A percentile compares a stretch with the other conserved stretches of the same genome.
phyloP scores from a whole-genome alignment of 2,888 invertebrate species.

The Neoascia interrupta region DNA sequence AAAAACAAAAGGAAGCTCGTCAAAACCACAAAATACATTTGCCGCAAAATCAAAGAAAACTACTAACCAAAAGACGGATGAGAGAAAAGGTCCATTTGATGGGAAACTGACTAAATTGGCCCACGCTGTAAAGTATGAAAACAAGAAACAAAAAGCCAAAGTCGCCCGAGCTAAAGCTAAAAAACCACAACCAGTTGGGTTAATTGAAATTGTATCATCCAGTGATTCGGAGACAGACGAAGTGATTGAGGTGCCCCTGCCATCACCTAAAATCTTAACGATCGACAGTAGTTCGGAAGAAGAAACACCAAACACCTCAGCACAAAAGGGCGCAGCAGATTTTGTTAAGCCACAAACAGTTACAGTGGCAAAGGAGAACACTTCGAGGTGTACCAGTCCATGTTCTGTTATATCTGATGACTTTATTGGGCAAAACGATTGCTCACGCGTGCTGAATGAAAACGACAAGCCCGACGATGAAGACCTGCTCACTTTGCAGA shows the following conservation, averaged over 20 bases:
- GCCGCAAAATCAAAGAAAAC: constrained; percentile 23
- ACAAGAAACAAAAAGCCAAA: constrained; percentile 75
- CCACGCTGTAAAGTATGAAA: constrained; percentile 72
- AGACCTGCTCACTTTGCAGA: constrained; percentile 74
- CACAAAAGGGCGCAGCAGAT: background rate
- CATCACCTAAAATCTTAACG: constrained; percentile 74
- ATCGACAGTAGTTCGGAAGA: constrained; percentile 76
- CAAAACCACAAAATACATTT: constrained; percentile 7
- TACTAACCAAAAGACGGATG: too few species aligned
- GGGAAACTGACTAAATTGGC: constrained; percentile 74
- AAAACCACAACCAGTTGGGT: constrained; percentile 22
- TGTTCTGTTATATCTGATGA: constrained; percentile 78
- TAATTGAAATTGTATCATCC: constrained; percentile 31
- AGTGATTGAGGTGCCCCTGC: constrained; percentile 75
- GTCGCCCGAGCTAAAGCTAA: constrained; percentile 67
- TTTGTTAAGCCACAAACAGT: constrained; percentile 55
- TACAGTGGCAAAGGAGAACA: constrained; percentile 2
- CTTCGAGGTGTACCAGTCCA: constrained; percentile 74
- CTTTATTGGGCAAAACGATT: constrained; percentile 78
- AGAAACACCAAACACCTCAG: constrained; percentile 4
- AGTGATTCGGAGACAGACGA: constrained; percentile 74
- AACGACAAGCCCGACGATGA: constrained; percentile 75
- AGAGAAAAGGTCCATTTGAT: constrained; percentile 71
- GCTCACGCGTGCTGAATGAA: constrained; percentile 73
- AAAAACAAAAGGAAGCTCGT: constrained; percentile 66